phyloP scores from a whole-genome alignment of 2,797 vertebrate genomes.

The Falco cherrug region DNA sequence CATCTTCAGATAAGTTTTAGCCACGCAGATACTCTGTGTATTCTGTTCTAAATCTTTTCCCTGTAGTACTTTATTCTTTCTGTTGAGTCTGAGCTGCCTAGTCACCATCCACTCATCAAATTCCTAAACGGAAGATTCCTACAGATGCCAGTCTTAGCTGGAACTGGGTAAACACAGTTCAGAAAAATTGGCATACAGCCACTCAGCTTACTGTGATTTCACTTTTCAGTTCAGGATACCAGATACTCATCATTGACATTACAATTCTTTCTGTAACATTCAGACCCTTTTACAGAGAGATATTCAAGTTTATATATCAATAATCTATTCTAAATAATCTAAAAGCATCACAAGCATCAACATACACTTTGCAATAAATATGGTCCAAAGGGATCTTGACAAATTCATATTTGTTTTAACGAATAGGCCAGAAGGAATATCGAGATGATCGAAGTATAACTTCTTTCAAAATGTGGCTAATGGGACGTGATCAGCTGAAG shows the following conservation, averaged over 20 bases:
- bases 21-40: not conserved
- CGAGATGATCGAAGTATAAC: not conserved
- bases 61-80: not conserved
- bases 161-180: not conserved
- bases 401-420: not conserved
- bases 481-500: not conserved
- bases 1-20: not conserved
- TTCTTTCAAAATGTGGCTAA: not conserved
- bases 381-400: not conserved
- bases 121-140: not conserved
- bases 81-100: not conserved
- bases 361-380: not conserved
- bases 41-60: not conserved
- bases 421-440: not conserved
- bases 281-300: not conserved
- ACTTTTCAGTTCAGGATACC: not conserved
- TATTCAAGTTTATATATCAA: not conserved
- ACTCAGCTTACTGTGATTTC: not conserved
- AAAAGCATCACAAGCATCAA: not conserved
- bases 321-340: not conserved
- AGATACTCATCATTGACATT: not conserved
- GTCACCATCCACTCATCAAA: not conserved
- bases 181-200: not conserved
- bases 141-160: not conserved
- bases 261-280: not conserved